Base-by-base conservation (phyloP, 2,113 vertebrate genomes). In the Cephalopholis sonnerati region DNA sequence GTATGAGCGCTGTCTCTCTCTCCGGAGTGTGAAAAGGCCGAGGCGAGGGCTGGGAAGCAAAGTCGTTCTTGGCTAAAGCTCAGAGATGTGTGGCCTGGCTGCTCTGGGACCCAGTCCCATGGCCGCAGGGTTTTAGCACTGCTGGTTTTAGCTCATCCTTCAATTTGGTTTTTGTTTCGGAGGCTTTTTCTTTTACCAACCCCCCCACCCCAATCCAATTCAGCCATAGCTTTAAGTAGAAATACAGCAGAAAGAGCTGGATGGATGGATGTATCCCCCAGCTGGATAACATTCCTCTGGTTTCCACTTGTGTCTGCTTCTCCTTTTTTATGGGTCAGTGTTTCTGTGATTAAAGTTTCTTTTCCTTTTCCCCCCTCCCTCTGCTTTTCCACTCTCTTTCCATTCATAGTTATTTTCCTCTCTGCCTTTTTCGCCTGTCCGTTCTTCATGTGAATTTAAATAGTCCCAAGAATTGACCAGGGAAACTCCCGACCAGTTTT, bases 281-380 rank as follows among this genome's bases (percentile, higher is more conserved):
- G 94, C 93, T 94, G 93, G 93, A 80, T 77, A 81, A 69, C 94
- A 94, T 95, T 95, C 92, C 87, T 93, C 86, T 91, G 89, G 90
- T 95, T 95, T 94, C 94, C 88, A 93, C 93, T 93, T 95, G 88
- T 94, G 94, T 95, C 93, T 94, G 93, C 86, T 89, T 93, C 88
- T 87, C 61, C 86, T 86, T 87, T 87, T 95, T 94, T 94, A 93
- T 93, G 90, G 91, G 94, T 94, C 91, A 93, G 82, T 93, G 89
- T 94, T 95, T 94, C 93, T 94, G 92, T 94, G 93, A 95, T 95
- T 95, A 95, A 93, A 94, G 79, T 86, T 88, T 86, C 58, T 89
- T 78, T 83, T 74, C 69, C 77, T 53, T 74, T 84, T 68, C 68
- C 79, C 41, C 79, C 83, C 84, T 89, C 82, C 72, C 85, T 89